These are phyloP conservation scores for Drosophila sp. DNA, from an alignment of 1,140 invertebrate genomes.

Conservation along the genomic window DNA sequence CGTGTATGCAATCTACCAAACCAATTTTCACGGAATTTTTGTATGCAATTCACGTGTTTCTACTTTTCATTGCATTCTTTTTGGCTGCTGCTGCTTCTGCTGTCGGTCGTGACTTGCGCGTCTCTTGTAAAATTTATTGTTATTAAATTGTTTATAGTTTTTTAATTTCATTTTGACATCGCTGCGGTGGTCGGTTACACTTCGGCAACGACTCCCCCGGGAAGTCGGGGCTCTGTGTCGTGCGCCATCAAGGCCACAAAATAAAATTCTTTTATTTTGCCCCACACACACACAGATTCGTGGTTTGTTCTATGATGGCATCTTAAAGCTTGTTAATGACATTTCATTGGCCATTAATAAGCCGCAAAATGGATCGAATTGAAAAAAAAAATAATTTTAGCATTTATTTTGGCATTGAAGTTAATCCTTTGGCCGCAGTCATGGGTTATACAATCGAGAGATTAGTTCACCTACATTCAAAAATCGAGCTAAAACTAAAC, in stretches of 20 bases:
- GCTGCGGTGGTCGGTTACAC: conserved; percentile 14
- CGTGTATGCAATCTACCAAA: neutral
- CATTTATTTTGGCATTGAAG: neutral
- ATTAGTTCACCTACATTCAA: conserved; percentile 8
- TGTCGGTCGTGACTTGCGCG: neutral
- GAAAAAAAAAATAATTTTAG: neutral
- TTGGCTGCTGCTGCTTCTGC: no score
- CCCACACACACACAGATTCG: neutral
- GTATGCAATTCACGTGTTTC: conserved; percentile 12
- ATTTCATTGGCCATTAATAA: conserved; percentile 19
- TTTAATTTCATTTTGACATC: conserved; percentile 37
- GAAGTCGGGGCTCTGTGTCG: neutral
- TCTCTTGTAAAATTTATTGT: conserved; percentile 20
- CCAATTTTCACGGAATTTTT: conserved; percentile 4
- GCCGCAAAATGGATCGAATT: neutral
- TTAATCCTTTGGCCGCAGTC: neutral
- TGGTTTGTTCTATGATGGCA: neutral
- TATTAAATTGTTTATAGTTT: conserved; percentile 42
- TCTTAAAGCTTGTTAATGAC: conserved; percentile 27
- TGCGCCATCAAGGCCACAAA: conserved; percentile 18
- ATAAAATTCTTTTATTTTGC: neutral
- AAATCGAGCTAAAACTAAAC: conserved; percentile 4
- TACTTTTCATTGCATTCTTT: conserved; percentile 5
- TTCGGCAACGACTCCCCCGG: neutral
- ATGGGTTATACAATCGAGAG: conserved; percentile 9